Conservation (phyloP, 2,888 invertebrate genomes). For the Agrypnus murinus region DNA sequence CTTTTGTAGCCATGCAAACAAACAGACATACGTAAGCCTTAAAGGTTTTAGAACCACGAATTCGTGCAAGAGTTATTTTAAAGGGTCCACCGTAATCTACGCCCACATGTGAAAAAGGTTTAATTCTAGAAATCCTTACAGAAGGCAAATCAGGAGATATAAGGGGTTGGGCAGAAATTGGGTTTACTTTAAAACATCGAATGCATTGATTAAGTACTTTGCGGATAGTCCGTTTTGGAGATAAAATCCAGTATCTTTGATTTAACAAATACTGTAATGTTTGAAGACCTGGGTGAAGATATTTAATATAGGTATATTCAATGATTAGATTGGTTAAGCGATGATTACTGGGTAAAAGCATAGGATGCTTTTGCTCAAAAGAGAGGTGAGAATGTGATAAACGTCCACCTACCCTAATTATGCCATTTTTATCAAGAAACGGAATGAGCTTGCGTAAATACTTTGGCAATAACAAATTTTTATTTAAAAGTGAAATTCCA, state of each 20-base stretch:
- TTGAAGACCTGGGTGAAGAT: conserved; percentile 52
- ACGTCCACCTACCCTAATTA: conserved; percentile 45
- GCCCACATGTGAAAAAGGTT: conserved; percentile 49
- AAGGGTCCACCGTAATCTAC: conserved; percentile 53
- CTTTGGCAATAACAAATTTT: conserved; percentile 15
- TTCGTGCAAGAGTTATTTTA: conserved; percentile 41
- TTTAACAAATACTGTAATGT: conserved; percentile 46
- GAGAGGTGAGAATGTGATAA: conserved; percentile 30
- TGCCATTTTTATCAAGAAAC: conserved; percentile 39
- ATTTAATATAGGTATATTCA: conserved; percentile 47
- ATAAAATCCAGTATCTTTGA: conserved; percentile 56
- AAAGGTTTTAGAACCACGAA: conserved; percentile 47
- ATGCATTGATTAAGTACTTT: conserved; percentile 21
- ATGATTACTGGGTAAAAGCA: conserved; percentile 33
- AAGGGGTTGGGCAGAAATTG: conserved; percentile 23
- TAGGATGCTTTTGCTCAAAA: conserved; percentile 40
- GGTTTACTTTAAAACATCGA: conserved; percentile 35
- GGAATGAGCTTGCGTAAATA: conserved; percentile 30
- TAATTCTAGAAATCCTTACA: conserved; percentile 36
- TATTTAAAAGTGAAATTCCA: too few species aligned
- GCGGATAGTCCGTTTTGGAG: conserved; percentile 28
- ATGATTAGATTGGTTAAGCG: conserved; percentile 45
- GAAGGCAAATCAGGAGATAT: conserved; percentile 52
- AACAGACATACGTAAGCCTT: conserved; percentile 25
- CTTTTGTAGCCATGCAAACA: conserved; percentile 7